Conservation (phyloP, 2,113 vertebrate genomes). For the Romanogobio albipinnatus region DNA sequence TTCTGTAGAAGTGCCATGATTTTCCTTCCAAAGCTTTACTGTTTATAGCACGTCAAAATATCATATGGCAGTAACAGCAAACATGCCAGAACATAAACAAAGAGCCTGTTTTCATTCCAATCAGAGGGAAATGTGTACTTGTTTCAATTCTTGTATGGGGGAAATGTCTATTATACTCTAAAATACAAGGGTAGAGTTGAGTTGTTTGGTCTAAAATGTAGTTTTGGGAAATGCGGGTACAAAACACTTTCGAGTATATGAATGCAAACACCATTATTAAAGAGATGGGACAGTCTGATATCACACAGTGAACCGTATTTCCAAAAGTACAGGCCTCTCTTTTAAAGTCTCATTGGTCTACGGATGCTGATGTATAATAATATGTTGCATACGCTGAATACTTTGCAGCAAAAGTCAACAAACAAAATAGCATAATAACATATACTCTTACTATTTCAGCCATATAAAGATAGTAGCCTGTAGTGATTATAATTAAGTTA, state of each 20-base stretch:
- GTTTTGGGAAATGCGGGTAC: neutral
- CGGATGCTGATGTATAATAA: neutral
- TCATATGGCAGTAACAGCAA: neutral
- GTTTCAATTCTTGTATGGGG: neutral
- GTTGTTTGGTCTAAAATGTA: neutral
- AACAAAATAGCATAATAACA: slow-evolving; percentile 13
- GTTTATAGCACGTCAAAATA: neutral
- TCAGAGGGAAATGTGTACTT: neutral
- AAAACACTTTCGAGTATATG: neutral
- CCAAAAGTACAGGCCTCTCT: neutral
- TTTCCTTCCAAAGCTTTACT: neutral
- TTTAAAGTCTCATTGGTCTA: slow-evolving; percentile 5
- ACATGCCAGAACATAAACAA: neutral
- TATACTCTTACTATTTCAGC: slow-evolving; percentile 2
- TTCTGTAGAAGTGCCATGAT: neutral
- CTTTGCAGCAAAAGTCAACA: neutral
- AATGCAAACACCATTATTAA: neutral
- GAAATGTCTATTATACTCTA: neutral
- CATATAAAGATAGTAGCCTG: neutral
- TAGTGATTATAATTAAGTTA: slow-evolving; percentile 7
- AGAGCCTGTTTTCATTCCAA: neutral
- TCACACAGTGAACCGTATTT: neutral
- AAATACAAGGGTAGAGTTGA: neutral
- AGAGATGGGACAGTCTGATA: neutral
- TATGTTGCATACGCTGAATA: neutral